Evolutionary conservation across 2,113 vertebrate genomes (phyloP), one percentile per base, ranked within the genome.

Genomic region (Pygoscelis adeliae): DNA sequence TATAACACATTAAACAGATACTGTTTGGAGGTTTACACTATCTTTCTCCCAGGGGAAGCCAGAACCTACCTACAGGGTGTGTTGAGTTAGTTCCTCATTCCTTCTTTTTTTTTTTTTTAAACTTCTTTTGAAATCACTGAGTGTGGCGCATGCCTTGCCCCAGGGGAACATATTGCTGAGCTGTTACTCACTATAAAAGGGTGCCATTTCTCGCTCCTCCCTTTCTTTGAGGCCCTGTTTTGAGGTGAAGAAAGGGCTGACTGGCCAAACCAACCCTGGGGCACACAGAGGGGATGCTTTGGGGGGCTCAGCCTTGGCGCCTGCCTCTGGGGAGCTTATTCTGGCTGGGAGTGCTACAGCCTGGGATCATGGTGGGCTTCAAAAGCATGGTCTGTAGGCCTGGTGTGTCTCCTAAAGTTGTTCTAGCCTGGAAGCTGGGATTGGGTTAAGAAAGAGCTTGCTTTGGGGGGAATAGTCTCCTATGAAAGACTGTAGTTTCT

Each of bases 61-160:
- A 96, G 88, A 92, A 81, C 85, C 42, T 86, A 72, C 93, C 95
- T 81, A 66, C 73, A 78, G 90, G 87, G 89, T 66, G 82, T 87
- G 87, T 81, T 85, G 78, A 50, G 78, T 78, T 77, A 90, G 82
- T 95, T 96, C 93, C 93, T 95, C 93, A 89, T 97, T 96, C 95
- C 42, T 94, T 40, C 76, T 55, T 7, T 13, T 20, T 50, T 52
- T 67, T 65, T 84, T 46, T 36, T 42, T 7, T 10, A 4, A 89
- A 15, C 36, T 25, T 62, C 87, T 95, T 91, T 95, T 77, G 82
- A 95, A 97, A 95, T 30, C 53, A 4, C 15, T 11, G 62, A 27
- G n/a, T 30, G 58, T 4, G 62, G 62, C 91, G 96, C 95, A 80
- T 94, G 47, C 95, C 92, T 86, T 94, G 89, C 93, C 89, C 76